phyloP scores from a whole-genome alignment of 2,888 invertebrate genomes.

The Silvanus unidentatus region DNA sequence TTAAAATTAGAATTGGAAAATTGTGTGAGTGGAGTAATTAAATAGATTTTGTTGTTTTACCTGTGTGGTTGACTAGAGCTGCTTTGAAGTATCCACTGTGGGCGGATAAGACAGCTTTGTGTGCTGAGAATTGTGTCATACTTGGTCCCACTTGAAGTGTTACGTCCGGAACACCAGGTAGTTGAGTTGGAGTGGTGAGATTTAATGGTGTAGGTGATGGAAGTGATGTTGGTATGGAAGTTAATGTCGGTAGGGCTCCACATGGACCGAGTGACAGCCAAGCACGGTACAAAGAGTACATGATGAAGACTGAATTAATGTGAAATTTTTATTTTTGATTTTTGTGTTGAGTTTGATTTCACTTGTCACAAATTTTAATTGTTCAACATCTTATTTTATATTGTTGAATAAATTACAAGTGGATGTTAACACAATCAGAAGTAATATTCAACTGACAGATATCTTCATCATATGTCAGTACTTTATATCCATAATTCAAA shows the following conservation, averaged over 20 bases:
- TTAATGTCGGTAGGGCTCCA: constrained; percentile 22
- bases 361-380: not conserved
- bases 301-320: constrained; percentile 16
- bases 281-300: constrained; percentile 48
- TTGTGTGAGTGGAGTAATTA: too few species aligned
- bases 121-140: constrained; percentile 62
- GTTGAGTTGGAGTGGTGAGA: constrained; percentile 22
- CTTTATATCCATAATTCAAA: constrained; percentile 38
- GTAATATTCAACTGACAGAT: constrained; percentile 32
- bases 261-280: constrained; percentile 44
- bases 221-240: constrained; percentile 6
- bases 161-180: constrained; percentile 51
- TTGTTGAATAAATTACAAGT: not conserved
- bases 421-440: constrained; percentile 21
- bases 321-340: not conserved
- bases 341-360: not conserved
- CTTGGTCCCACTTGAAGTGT: constrained; percentile 58
- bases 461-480: constrained; percentile 36
- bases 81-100: constrained; percentile 70
- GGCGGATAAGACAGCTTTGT: constrained; percentile 57
- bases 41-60: too few species aligned
- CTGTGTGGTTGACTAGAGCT: constrained; percentile 47
- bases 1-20: constrained; percentile 5
- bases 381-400: too few species aligned
- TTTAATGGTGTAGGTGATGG: constrained; percentile 28